Conservation (phyloP, 1,140 invertebrate species). For the Argopecten irradians region DNA sequence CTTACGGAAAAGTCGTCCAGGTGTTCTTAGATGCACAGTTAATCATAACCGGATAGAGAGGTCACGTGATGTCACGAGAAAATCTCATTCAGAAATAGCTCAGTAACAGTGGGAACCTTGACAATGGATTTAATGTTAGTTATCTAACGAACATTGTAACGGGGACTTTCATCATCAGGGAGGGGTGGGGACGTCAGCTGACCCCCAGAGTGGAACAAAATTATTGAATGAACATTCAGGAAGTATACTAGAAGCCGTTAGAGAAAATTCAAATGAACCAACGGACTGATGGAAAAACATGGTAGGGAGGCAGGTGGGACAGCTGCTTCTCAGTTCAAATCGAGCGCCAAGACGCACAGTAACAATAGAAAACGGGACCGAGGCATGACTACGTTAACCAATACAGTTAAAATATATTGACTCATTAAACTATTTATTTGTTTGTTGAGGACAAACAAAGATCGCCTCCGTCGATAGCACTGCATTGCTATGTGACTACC, state of each 20-base stretch:
- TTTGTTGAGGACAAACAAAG: not conserved
- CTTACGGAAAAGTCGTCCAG: slow-evolving; percentile 14
- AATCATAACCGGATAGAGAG: slow-evolving; percentile 16
- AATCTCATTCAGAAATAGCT: not conserved
- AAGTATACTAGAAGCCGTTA: not conserved
- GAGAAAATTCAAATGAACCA: not conserved
- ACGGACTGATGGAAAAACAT: not conserved
- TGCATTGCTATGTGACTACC: not conserved
- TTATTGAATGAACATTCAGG: slow-evolving; percentile 17
- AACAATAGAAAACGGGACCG: not conserved
- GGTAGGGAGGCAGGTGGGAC: not conserved
- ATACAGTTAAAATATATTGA: not conserved
- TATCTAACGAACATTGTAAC: not conserved
- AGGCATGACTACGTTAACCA: not conserved
- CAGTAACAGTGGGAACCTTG: not conserved
- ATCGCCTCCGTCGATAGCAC: not conserved
- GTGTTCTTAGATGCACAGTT: slow-evolving; percentile 8
- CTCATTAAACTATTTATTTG: not conserved
- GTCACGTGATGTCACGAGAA: not conserved
- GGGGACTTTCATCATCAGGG: not conserved
- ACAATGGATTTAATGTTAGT: slow-evolving; percentile 5
- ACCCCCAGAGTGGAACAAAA: not conserved
- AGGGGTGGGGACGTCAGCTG: not conserved
- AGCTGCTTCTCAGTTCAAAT: not conserved
- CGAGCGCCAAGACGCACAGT: not conserved